Percentiles rank a stretch among this genome's conserved stretches.
These are phyloP conservation scores for Apus apus DNA, from an alignment of 2,113 vertebrate genomes.

Conservation along the genomic window DNA sequence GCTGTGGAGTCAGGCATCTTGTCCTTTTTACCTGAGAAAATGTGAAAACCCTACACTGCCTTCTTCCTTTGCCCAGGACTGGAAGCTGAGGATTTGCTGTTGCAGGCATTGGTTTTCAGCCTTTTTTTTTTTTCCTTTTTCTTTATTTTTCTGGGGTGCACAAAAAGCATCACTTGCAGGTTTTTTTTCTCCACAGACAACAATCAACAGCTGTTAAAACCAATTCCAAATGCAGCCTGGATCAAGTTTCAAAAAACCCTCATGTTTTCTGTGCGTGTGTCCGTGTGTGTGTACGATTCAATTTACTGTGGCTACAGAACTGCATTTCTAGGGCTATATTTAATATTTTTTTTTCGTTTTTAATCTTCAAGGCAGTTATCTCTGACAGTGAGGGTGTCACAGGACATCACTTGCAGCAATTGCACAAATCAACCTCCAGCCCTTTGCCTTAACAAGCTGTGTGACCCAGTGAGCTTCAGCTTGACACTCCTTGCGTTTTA, in stretches of 20 bases:
- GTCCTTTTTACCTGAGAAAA: background rate
- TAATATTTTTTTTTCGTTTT: background rate
- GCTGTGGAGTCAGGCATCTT: background rate
- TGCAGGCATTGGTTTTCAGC: background rate
- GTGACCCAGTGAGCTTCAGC: background rate
- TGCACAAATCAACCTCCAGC: conserved; percentile 44
- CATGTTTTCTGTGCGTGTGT: background rate
- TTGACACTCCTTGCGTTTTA: conserved; percentile 3
- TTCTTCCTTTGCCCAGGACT: background rate
- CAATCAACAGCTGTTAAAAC: background rate
- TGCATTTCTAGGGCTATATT: background rate
- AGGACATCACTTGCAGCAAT: background rate
- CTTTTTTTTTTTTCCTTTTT: background rate
- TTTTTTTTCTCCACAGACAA: background rate
- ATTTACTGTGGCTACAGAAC: background rate
- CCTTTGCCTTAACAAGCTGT: conserved; percentile 2
- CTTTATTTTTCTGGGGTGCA: background rate
- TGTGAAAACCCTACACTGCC: background rate
- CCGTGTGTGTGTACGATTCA: background rate
- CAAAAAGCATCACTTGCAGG: background rate
- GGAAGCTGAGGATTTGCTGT: background rate
- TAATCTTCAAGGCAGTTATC: conserved; percentile 1
- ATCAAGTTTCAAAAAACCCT: background rate
- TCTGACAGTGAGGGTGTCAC: background rate
- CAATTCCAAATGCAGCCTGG: background rate